phyloP scores from a whole-genome alignment of 2,797 vertebrate genomes.

The Myiotriccus ornatus region DNA sequence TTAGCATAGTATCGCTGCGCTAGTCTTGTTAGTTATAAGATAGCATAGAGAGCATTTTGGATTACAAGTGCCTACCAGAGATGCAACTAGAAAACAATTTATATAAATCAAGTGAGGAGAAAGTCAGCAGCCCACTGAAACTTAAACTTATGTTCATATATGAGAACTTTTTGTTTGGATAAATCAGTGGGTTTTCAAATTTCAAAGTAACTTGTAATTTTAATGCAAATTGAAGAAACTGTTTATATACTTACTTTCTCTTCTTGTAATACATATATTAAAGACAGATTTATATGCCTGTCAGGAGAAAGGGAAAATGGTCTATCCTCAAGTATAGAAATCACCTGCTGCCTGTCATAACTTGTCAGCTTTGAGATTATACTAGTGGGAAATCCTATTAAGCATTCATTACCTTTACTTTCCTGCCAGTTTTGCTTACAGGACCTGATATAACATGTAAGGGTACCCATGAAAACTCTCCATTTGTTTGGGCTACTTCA shows the following conservation, averaged over 20 bases:
- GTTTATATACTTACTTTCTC: background rate
- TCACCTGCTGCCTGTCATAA: background rate
- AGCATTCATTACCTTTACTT: background rate
- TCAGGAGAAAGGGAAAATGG: background rate
- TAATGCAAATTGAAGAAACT: background rate
- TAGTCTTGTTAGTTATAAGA: background rate
- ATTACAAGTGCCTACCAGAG: background rate
- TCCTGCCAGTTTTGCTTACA: background rate
- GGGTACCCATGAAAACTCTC: background rate
- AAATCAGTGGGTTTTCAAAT: background rate
- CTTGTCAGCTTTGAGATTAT: background rate
- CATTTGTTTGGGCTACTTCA: background rate
- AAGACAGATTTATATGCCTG: background rate
- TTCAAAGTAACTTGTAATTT: conserved; percentile 4
- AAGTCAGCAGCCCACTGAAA: background rate
- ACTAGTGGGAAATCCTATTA: background rate
- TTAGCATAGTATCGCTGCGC: background rate
- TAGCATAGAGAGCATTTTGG: background rate
- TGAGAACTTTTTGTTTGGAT: background rate
- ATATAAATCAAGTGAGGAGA: background rate
- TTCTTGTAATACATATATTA: background rate
- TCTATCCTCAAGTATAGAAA: background rate
- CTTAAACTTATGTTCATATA: background rate
- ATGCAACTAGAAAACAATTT: background rate
- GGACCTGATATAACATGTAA: background rate